Percentiles rank a stretch among this genome's conserved stretches.
These are phyloP conservation scores for Steatornis caripensis DNA, from an alignment of 2,113 vertebrate species.

Conservation along the genomic window DNA sequence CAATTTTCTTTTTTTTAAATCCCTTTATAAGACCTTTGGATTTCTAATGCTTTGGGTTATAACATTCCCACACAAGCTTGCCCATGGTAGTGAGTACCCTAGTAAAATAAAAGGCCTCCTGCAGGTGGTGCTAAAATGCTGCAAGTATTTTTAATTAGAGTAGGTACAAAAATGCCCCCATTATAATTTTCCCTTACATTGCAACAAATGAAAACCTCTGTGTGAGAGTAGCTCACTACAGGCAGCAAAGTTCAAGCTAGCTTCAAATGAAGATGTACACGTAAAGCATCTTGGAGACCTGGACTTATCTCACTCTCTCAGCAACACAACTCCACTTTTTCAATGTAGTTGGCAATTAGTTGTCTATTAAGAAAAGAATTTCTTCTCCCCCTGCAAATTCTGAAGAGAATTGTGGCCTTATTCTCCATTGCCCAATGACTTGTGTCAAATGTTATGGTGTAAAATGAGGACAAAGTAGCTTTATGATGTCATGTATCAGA, in stretches of 20 bases:
- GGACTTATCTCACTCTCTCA: background rate
- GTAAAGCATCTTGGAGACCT: background rate
- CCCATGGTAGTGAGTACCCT: background rate
- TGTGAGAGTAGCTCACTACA: background rate
- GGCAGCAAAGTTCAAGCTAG: background rate
- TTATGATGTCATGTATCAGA: background rate
- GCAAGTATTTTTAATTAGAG: conserved; percentile 45
- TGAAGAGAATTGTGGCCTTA: background rate
- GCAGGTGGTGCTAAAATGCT: conserved; percentile 77
- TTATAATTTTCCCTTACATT: conserved; percentile 10
- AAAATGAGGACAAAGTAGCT: background rate
- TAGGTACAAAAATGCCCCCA: background rate
- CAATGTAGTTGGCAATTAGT: background rate
- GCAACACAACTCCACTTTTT: background rate
- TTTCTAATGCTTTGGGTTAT: background rate
- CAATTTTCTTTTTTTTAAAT: background rate
- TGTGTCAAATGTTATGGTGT: background rate
- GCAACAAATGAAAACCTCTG: background rate
- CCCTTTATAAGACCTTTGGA: background rate
- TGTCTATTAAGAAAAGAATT: background rate
- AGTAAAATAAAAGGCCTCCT: conserved; percentile 60
- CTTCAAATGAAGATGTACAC: background rate
- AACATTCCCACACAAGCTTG: background rate
- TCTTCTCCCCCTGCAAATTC: background rate
- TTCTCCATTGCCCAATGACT: background rate